Evolutionary conservation across 2,888 invertebrate genomes (phyloP).

Genomic region (Cybosia mesomella): DNA sequence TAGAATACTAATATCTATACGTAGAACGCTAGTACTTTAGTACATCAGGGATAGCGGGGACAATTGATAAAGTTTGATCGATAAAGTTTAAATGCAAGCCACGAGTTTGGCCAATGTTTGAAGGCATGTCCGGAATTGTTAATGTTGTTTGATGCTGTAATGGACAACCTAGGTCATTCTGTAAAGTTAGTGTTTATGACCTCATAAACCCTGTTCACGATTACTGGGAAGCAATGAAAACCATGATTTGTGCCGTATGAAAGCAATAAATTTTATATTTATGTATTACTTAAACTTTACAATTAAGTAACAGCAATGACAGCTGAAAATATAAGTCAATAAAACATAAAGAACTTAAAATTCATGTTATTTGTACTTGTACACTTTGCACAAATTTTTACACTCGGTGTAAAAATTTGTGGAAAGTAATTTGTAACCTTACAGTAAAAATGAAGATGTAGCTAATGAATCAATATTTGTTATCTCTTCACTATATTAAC

Average conservation of each 20-base stretch:
- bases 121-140: conserved; percentile 37
- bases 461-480: too few relatives aligned
- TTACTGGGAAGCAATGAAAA: neutral
- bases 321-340: too few relatives aligned
- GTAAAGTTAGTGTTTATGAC: neutral
- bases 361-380: too few relatives aligned
- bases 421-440: too few relatives aligned
- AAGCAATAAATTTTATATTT: neutral
- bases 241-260: neutral
- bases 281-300: neutral
- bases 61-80: conserved; percentile 82
- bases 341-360: too few relatives aligned
- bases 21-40: conserved; percentile 4
- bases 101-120: conserved; percentile 58
- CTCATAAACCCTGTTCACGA: neutral
- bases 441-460: too few relatives aligned
- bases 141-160: conserved; percentile 30
- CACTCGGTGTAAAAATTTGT: too few relatives aligned
- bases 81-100: conserved; percentile 72
- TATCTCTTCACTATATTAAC: too few relatives aligned
- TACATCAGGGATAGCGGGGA: conserved; percentile 48
- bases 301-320: neutral
- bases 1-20: conserved; percentile 2
- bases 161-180: conserved; percentile 15
- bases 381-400: too few relatives aligned